Evolutionary conservation across 2,888 invertebrate species (phyloP), one percentile per base, ranked within the genome.

Genomic region (Aproaerema taeniolella): DNA sequence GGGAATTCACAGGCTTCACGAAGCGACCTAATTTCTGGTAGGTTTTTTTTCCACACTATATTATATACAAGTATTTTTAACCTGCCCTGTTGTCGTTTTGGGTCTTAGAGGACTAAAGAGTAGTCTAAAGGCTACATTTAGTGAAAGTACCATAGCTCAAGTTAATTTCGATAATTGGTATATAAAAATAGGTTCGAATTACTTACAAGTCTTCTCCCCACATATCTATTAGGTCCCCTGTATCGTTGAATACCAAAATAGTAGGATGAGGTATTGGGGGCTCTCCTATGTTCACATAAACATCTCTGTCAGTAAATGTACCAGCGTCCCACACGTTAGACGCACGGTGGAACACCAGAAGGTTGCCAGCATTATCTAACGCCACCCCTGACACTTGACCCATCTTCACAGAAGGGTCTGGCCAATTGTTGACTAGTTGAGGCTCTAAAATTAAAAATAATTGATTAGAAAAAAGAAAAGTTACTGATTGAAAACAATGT

Each of bases 361-460:
- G 83, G 45, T 91, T 89, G 1, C 94, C 95, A n/a, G 82, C 64
- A 1, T 80, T 83, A 65, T 95, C 94, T 10, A 95, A 81, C 3
- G 93, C 91, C 1, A 98, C 91, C 2, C 94, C 96, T 0, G 93
- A 91, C 1, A 96, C 91, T 67, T 96, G 93, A 1, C 96, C 96
- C 42, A 90, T 54, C 46, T 80, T 81, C 1, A 88, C 67, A 2
- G 69, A 51, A 2, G 78, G 60, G 32, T 81, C 77, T 1, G 91
- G 91, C 91, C 91, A 91, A 41, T 81, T 65, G 12, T 69, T 67
- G 30, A 88, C 87, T 67, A 86, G 88, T 45, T 86, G 67, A 50
- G 88, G 89, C 10, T 81, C 90, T 90, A 17, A 10, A 30, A 30
- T 26, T 26, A 26, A 26, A 26, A 26, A 9, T 26, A 26, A 5